Conservation (phyloP, 2,888 invertebrate species). For the Zootermopsis nevadensis region DNA sequence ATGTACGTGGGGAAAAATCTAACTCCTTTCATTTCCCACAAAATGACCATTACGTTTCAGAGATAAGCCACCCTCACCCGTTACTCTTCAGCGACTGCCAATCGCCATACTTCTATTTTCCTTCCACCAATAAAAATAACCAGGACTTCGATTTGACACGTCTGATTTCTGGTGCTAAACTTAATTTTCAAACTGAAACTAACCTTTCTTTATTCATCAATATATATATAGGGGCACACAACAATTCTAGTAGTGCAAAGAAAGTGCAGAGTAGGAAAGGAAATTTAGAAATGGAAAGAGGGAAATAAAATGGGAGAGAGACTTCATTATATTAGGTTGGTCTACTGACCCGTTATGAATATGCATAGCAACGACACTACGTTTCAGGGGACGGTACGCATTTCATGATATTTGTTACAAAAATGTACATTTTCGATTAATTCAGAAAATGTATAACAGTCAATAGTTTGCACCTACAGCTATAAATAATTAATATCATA, state of each 20-base stretch:
- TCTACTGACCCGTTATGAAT: conserved; percentile 18
- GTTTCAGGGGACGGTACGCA: neutral
- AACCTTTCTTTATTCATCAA: conserved; percentile 51
- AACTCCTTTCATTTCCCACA: neutral
- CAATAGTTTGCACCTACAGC: too few relatives aligned
- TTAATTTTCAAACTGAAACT: conserved; percentile 42
- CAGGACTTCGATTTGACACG: conserved; percentile 13
- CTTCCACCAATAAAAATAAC: conserved; percentile 35
- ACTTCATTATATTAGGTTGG: conserved; percentile 34
- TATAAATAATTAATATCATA: too few relatives aligned
- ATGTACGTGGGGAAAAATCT: conserved; percentile 24
- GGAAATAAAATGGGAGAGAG: conserved; percentile 4
- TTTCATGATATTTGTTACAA: too few relatives aligned
- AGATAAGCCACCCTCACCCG: conserved; percentile 30
- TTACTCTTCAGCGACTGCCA: conserved; percentile 8
- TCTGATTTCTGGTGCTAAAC: conserved; percentile 46
- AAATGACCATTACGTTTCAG: conserved; percentile 36
- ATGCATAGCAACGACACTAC: conserved; percentile 19
- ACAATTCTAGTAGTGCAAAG: too few relatives aligned
- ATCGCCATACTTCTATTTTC: neutral
- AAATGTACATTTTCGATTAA: too few relatives aligned
- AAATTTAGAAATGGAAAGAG: neutral
- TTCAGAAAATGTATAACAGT: too few relatives aligned
- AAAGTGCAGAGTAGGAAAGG: too few relatives aligned
- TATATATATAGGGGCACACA: too few relatives aligned